phyloP scores from a whole-genome alignment of 2,113 vertebrate genomes.

The Cheilinus undulatus region DNA sequence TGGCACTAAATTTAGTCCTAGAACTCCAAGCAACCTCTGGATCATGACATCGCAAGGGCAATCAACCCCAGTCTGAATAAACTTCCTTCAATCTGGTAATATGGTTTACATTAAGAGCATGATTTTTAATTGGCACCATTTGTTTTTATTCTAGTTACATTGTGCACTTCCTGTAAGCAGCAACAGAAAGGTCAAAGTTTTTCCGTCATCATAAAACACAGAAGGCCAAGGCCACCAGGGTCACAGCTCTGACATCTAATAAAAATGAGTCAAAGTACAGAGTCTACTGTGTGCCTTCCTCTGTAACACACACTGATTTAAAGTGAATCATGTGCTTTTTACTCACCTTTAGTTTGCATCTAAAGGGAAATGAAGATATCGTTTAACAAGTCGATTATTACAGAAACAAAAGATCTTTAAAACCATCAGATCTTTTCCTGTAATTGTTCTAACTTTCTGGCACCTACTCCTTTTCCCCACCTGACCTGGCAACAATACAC shows the following conservation, averaged over 20 bases:
- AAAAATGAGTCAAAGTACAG: slow-evolving; percentile 1
- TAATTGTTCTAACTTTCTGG: slow-evolving; percentile 34
- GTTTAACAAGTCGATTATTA: slow-evolving; percentile 32
- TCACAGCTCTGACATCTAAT: slow-evolving; percentile 29
- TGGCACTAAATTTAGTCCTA: slow-evolving; percentile 46
- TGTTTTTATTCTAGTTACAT: slow-evolving; percentile 30
- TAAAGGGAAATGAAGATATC: slow-evolving; percentile 19
- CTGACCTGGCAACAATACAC: slow-evolving; percentile 13
- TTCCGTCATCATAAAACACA: slow-evolving; percentile 49
- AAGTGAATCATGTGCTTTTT: slow-evolving; percentile 30
- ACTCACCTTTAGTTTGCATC: slow-evolving; percentile 2
- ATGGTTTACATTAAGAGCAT: slow-evolving; percentile 54
- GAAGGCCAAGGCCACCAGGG: slow-evolving; percentile 19
- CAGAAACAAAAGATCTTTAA: slow-evolving; percentile 7
- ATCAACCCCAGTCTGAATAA: slow-evolving; percentile 70
- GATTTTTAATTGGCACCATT: slow-evolving; percentile 64
- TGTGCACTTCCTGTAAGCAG: slow-evolving; percentile 48
- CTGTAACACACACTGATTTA: not conserved
- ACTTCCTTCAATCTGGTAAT: slow-evolving; percentile 66
- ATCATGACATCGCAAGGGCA: slow-evolving; percentile 41
- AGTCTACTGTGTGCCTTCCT: slow-evolving; percentile 13
- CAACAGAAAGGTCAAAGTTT: slow-evolving; percentile 46
- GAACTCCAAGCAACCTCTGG: slow-evolving; percentile 41
- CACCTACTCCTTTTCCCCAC: slow-evolving; percentile 21
- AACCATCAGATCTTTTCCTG: slow-evolving; percentile 17